Percentiles rank a stretch among this genome's conserved stretches.
phyloP scores from a whole-genome alignment of 2,888 invertebrate species.

The Melitaea athalia region DNA sequence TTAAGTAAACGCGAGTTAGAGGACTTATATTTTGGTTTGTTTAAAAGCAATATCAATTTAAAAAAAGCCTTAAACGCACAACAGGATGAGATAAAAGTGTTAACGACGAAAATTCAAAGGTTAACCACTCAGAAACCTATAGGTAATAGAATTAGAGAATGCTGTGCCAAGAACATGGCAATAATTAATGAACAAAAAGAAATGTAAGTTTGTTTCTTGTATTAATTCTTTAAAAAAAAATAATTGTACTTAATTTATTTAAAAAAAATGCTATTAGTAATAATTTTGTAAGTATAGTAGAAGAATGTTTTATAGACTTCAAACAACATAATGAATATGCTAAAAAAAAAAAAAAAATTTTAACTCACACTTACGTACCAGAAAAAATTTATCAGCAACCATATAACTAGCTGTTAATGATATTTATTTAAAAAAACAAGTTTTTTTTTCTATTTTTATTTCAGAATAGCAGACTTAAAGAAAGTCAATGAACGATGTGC shows the following conservation, averaged over 20 bases:
- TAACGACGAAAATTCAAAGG: conserved; percentile 62
- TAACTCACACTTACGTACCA: no score
- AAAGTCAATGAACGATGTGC: conserved; percentile 56
- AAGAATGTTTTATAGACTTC: no score
- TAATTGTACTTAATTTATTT: no score
- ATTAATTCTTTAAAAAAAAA: background rate
- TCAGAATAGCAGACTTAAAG: conserved; percentile 61
- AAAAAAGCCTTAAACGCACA: conserved; percentile 84
- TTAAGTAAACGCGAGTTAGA: conserved; percentile 84
- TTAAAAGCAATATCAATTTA: conserved; percentile 83
- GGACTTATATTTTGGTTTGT: conserved; percentile 83
- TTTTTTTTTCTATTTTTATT: background rate
- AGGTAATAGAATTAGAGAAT: conserved; percentile 52
- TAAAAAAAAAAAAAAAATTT: no score
- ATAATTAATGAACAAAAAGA: conserved; percentile 61
- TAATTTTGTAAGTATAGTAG: no score
- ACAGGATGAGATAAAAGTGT: conserved; percentile 72
- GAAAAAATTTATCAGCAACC: no score
- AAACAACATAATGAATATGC: no score
- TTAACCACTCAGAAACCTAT: conserved; percentile 52
- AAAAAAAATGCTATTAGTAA: no score
- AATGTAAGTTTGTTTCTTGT: conserved; percentile 50
- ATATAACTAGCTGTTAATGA: no score
- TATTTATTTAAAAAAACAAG: no score
- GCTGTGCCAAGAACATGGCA: conserved; percentile 53